Evolutionary conservation across 1,140 invertebrate genomes (phyloP).

Genomic region (Bombus fervidus): DNA sequence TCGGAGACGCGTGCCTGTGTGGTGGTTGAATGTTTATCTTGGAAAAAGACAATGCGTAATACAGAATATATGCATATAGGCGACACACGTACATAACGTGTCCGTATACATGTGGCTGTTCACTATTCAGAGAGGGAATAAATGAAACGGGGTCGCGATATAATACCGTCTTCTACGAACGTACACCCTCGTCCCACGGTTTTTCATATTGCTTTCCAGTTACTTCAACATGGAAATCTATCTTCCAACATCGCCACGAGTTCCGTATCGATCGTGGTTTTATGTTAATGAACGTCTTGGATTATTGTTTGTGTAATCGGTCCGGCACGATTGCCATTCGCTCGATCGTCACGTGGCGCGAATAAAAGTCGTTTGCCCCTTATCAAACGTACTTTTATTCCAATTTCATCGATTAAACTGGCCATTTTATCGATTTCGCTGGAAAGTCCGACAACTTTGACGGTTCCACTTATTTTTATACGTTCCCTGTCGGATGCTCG

Average conservation of each 20-base stretch:
- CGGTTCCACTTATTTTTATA: too few species aligned
- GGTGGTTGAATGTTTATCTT: conserved; percentile 32
- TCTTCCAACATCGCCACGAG: conserved; percentile 1
- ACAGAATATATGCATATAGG: neutral
- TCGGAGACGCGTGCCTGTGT: neutral
- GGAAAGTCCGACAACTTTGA: too few species aligned
- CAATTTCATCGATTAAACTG: too few species aligned
- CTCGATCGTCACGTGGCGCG: too few species aligned
- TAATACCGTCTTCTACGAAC: conserved; percentile 53
- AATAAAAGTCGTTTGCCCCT: neutral
- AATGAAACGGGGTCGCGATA: conserved; percentile 66
- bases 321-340: neutral
- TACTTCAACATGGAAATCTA: conserved; percentile 48
- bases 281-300: conserved; percentile 43
- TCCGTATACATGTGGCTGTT: conserved; percentile 11
- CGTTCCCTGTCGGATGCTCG: too few species aligned
- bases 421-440: too few species aligned
- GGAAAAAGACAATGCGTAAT: conserved; percentile 54
- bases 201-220: conserved; percentile 58
- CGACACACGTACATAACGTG: neutral
- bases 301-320: neutral
- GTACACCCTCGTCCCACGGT: conserved; percentile 28
- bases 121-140: conserved; percentile 65
- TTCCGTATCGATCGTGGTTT: conserved; percentile 14
- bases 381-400: too few species aligned